Evolutionary conservation across 1,140 invertebrate genomes (phyloP).

Genomic region (Rhyzopertha dominica): DNA sequence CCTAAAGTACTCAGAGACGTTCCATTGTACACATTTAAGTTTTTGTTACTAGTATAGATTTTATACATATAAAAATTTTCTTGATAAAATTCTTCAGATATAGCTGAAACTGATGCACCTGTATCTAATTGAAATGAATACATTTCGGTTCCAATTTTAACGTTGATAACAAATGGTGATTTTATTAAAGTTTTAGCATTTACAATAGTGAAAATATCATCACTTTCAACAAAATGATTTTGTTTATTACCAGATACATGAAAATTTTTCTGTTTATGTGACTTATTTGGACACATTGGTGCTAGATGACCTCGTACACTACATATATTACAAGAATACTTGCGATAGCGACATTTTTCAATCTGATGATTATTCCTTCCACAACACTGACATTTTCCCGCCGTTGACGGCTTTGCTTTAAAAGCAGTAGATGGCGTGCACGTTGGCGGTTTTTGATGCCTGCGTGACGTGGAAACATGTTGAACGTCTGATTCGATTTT

Average conservation of each 20-base stretch:
- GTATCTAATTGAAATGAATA: slow-evolving; percentile 9
- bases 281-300: slow-evolving; percentile 5
- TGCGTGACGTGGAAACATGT: slow-evolving; percentile 5
- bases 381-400: background rate
- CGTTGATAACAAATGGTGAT: slow-evolving; percentile 3
- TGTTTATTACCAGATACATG: background rate
- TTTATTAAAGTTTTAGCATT: slow-evolving; percentile 5
- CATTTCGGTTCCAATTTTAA: background rate
- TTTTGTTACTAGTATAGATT: slow-evolving; percentile 4
- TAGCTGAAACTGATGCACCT: slow-evolving; percentile 5
- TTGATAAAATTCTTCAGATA: slow-evolving; percentile 6
- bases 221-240: slow-evolving; percentile 9
- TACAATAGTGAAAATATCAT: slow-evolving; percentile 5
- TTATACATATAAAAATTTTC: slow-evolving; percentile 2
- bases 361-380: slow-evolving; percentile 5
- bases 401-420: background rate
- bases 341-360: too few relatives aligned
- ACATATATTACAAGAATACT: too few relatives aligned
- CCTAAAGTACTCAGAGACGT: slow-evolving; percentile 3
- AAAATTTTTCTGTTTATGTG: background rate
- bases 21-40: slow-evolving; percentile 9
- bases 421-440: background rate
- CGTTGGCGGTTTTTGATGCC: background rate
- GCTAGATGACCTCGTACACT: background rate
- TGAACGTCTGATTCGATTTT: background rate